A percentile compares a stretch with the other conserved stretches of the same genome.
Conservation (phyloP, 2,888 invertebrate genomes). For the Ophion costatus region DNA sequence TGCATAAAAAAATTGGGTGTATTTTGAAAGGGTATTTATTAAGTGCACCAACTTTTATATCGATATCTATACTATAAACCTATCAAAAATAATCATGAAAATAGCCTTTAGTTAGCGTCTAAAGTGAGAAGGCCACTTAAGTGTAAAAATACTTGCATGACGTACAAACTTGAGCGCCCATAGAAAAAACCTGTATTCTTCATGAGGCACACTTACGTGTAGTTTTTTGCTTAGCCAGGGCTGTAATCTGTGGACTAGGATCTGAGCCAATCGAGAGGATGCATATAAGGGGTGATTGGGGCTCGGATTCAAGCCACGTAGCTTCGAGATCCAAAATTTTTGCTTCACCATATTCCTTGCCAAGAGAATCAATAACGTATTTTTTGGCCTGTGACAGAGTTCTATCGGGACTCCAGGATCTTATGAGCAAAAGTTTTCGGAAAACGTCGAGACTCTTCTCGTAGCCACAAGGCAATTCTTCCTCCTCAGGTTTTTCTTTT, state of each 20-base stretch:
- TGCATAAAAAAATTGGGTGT: too few relatives aligned
- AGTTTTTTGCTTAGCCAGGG: constrained; percentile 93
- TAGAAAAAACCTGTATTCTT: background rate
- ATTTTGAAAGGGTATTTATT: too few relatives aligned
- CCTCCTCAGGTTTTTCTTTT: constrained; percentile 96
- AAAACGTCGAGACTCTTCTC: constrained; percentile 94
- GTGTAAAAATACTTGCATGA: background rate
- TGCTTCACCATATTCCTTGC: constrained; percentile 95
- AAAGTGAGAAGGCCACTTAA: too few relatives aligned
- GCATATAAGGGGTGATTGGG: constrained; percentile 94
- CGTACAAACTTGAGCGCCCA: background rate
- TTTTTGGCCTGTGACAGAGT: constrained; percentile 96
- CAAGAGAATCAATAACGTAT: constrained; percentile 95
- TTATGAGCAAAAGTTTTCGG: constrained; percentile 92
- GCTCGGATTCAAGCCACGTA: constrained; percentile 95
- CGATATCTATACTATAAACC: too few relatives aligned
- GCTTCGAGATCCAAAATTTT: constrained; percentile 95
- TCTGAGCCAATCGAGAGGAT: constrained; percentile 98
- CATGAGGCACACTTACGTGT: constrained; percentile 87
- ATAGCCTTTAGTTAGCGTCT: too few relatives aligned
- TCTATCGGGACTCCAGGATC: constrained; percentile 98
- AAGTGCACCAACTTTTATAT: too few relatives aligned
- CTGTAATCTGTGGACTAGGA: constrained; percentile 96
- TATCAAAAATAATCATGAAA: too few relatives aligned
- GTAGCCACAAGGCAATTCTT: constrained; percentile 95